Evolutionary conservation across 2,888 invertebrate species (phyloP).

Genomic region (Tuta absoluta): DNA sequence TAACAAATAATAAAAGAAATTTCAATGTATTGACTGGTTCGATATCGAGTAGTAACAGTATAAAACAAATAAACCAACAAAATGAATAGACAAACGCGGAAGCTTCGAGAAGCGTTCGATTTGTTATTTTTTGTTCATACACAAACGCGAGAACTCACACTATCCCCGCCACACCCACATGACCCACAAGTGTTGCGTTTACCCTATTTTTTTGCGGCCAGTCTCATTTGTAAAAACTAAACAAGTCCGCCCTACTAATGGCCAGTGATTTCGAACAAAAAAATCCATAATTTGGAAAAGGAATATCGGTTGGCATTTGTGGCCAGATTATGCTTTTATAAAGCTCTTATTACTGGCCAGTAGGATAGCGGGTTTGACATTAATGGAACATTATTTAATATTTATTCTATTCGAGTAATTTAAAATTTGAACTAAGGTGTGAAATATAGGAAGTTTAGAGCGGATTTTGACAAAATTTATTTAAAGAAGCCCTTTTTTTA

Average conservation of each 20-base stretch:
- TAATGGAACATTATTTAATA: background rate
- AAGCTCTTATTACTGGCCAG: too few relatives aligned
- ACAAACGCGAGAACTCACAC: background rate
- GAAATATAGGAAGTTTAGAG: background rate
- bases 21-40: too few relatives aligned
- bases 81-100: background rate
- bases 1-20: too few relatives aligned
- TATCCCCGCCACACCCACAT: constrained; percentile 34
- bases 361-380: too few relatives aligned
- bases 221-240: constrained; percentile 41
- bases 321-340: background rate
- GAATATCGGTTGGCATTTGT: background rate
- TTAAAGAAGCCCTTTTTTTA: too few relatives aligned
- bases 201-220: constrained; percentile 41
- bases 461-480: background rate
- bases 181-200: constrained; percentile 41
- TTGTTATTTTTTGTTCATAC: background rate
- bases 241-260: constrained; percentile 35
- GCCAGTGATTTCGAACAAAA: constrained; percentile 13
- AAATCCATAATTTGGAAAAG: background rate
- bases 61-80: background rate
- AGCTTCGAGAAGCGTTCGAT: background rate
- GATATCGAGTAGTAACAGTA: too few relatives aligned
- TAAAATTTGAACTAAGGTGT: too few relatives aligned
- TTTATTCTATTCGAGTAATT: background rate